Evolutionary conservation across 1,140 invertebrate genomes (phyloP).

Genomic region (Philopotamus ludificatus): DNA sequence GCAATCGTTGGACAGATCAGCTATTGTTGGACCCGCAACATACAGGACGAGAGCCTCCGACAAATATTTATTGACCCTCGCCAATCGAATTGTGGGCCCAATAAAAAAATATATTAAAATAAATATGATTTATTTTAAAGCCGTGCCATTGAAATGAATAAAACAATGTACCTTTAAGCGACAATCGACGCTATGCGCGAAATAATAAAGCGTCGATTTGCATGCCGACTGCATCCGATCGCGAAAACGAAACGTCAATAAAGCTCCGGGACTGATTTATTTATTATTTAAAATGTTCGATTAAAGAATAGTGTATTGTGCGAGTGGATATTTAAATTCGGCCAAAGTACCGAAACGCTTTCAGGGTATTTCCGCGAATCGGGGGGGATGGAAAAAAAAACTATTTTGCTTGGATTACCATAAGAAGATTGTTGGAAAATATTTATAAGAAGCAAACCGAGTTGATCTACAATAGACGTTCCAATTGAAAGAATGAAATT

Average conservation of each 20-base stretch:
- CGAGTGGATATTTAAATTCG: background rate
- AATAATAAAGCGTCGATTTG: too few relatives aligned
- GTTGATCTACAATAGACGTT: constrained; percentile 38
- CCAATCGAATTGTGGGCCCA: too few relatives aligned
- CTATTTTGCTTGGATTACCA: constrained; percentile 41
- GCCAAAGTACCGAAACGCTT: constrained; percentile 7
- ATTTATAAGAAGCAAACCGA: constrained; percentile 40
- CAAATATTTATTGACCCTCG: constrained; percentile 16
- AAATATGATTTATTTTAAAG: too few relatives aligned
- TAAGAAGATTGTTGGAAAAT: constrained; percentile 43
- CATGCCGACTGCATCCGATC: too few relatives aligned
- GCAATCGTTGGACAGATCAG: constrained; percentile 16
- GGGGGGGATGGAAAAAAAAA: constrained; percentile 24
- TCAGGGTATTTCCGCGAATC: background rate
- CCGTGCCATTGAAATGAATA: too few relatives aligned
- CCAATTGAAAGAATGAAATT: constrained; percentile 41
- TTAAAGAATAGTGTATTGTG: background rate
- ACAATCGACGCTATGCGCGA: too few relatives aligned
- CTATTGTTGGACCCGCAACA: constrained; percentile 8
- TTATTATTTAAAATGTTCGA: too few relatives aligned
- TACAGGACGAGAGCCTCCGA: background rate
- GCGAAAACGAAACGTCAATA: too few relatives aligned
- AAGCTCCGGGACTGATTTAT: too few relatives aligned
- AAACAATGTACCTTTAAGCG: too few relatives aligned
- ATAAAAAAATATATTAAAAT: too few relatives aligned